Base-by-base conservation (phyloP, 2,113 vertebrate species). In the Daboia siamensis region DNA sequence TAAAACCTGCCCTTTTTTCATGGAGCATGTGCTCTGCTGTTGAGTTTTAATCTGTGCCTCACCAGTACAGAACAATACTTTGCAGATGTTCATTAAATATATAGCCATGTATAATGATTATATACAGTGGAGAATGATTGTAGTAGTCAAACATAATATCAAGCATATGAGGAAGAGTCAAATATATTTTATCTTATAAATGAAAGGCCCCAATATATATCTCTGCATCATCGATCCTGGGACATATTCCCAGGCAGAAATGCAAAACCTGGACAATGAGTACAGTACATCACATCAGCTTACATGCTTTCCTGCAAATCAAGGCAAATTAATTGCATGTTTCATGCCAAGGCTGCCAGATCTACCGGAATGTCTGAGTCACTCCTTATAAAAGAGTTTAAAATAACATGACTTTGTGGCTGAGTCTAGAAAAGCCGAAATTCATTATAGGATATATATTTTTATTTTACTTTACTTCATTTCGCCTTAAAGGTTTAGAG, bases 401-500 rank as follows among this genome's bases (percentile, higher is more conserved):
- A 92, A 91, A 93, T 29, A 69, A 64, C 0, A 54, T 90, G 13
- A 44, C 61, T 48, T 1, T 10, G 91, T 93, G 90, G 88, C 94
- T 89, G 87, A n/a, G 56, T 57, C 91, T 29, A 80, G 39, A 61
- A 61, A 92, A 93, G 61, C 92, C 59, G 88, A 95, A 95, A 96
- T 91, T 93, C 94, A 95, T 96, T 94, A 95, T 89, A 92, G 93
- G 93, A 88, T 8, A 88, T 8, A 23, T 93, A 24, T 93, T 93
- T 94, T 95, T 95, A 80, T 92, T 94, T 94, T 92, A 89, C 90
- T 93, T 88, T 93, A 88, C 90, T 94, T 94, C 93, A 91, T 96
- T 95, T 95, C 90, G 57, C 94, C 96, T 96, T 44, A 90, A 93
- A 95, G 95, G 92, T 55, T 93, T 95, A 94, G 91, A 92, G 93